Base-by-base conservation (phyloP, 1,140 invertebrate species). In the Diachasmimorpha longicaudata region DNA sequence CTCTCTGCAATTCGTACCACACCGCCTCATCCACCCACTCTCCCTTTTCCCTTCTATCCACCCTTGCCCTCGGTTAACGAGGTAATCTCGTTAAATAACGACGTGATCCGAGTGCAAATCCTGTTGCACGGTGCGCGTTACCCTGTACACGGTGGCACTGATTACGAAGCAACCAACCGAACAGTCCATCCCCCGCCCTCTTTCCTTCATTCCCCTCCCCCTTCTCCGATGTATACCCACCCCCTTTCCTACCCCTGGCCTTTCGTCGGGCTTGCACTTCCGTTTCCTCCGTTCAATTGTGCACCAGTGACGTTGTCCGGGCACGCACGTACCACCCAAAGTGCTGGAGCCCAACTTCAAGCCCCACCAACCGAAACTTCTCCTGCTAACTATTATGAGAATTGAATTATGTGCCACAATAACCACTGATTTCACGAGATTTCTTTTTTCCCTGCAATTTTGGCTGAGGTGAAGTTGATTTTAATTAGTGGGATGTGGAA, bases 31-130 rank as follows among this genome's bases (percentile, higher is more conserved):
- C 31, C 23, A 25, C 11, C 19, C 58, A 16, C 58, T 63, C 21
- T 19, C 36, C n/a, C 31, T 8, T 16, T 31, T 3, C n/a, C n/a
- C 36, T n/a, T 21, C 9, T 31, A 31, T 8, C 23, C 58, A 14
- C 58, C 52, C 70, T 21, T 71, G 23, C 70, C 11, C 10, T 23
- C 37, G 36, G 73, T 69, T 74, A 75, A 75, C 68, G 74, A 42
- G 31, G 68, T 75, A 75, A 75, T 75, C 74, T 75, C 48, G 74
- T 75, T 75, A 75, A 75, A 75, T 70, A 75, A 63, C 74, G 67
- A 75, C 74, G 74, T 75, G 74, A 58, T 70, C 69, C 39, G 74
- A 42, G 67, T 75, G 39, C 74, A 69, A 75, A 75, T 75, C 36
- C 44, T 48, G 48, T 70, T 16, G 37, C 37, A 52, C 8, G 46